Percentiles rank a stretch among this genome's conserved stretches.
Evolutionary conservation across 2,113 vertebrate genomes (phyloP).

Genomic region (Herpailurus yagouaroundi): DNA sequence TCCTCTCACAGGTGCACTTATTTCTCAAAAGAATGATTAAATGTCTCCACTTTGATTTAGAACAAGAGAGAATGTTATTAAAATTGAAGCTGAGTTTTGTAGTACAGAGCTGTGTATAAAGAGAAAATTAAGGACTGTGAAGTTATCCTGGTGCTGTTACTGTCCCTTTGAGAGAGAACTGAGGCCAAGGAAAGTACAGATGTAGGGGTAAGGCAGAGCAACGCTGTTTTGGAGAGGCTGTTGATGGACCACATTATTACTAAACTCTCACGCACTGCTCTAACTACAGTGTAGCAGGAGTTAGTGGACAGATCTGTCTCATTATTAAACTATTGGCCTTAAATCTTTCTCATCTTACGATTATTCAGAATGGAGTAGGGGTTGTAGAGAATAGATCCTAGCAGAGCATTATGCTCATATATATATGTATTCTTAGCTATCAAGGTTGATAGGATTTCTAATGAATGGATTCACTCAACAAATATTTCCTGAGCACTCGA

Average conservation of each 20-base stretch:
- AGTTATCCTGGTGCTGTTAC: not conserved
- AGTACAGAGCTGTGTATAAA: not conserved
- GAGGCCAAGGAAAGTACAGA: not conserved
- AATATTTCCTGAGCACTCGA: not conserved
- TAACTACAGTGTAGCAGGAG: not conserved
- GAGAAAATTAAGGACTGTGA: not conserved
- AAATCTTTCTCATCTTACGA: not conserved
- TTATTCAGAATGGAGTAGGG: not conserved
- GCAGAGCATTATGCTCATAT: not conserved
- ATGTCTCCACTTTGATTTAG: not conserved
- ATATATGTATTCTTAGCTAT: not conserved
- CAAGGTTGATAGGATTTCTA: not conserved
- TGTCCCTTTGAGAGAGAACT: not conserved
- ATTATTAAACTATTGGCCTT: not conserved
- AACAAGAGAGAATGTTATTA: constrained; percentile 20
- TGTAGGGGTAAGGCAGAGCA: not conserved
- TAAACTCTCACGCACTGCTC: not conserved
- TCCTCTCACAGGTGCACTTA: not conserved
- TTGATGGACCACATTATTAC: not conserved
- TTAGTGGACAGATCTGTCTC: not conserved
- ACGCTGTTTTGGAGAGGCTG: not conserved
- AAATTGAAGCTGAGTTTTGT: not conserved
- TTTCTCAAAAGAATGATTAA: constrained; percentile 37
- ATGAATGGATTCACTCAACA: not conserved
- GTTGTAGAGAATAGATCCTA: not conserved